Base-by-base conservation (phyloP, 2,113 vertebrate species). In the Labrus mixtus region DNA sequence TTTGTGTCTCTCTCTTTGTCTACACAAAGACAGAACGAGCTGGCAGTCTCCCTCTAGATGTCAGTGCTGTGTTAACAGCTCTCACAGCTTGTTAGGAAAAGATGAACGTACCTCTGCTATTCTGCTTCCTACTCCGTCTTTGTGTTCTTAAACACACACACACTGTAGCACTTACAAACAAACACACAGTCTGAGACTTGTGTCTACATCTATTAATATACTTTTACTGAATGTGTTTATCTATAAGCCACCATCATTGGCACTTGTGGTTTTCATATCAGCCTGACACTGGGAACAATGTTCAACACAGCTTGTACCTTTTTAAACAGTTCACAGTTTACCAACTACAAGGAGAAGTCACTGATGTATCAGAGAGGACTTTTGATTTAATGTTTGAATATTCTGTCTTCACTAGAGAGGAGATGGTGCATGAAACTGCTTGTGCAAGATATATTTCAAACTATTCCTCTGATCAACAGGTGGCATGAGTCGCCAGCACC, bases 1-100 rank as follows among this genome's bases (percentile, higher is more conserved):
- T 56, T 36, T 60, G n/a, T 59, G 55, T 67, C n/a, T 61, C 16
- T 48, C 41, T 67, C 43, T 59, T 53, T 43, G 61, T 50, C 20
- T 59, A 45, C 53, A 45, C 43, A 15, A 57, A 59, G 62, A 55
- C 11, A 43, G 20, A 37, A 66, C 48, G 79, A 81, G 75, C 48
- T 87, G 82, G 68, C 75, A 73, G 45, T 87, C 73, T 84, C 78
- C 85, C 87, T 86, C 84, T 91, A 89, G 91, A 88, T 91, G 90
- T 91, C 91, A 93, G 87, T 84, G 73, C 81, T 82, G 85, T 87
- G 77, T 91, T 73, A 87, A 82, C 69, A 65, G 68, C 75, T 79
- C 48, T 19, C 17, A 60, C 68, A 71, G 78, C 73, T 83, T 80
- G 69, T 74, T 86, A 74, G 74, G 37, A 68, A 64, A 64, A 64